These are phyloP conservation scores for Trematomus bernacchii DNA, from an alignment of 2,797 vertebrate species.

Conservation along the genomic window DNA sequence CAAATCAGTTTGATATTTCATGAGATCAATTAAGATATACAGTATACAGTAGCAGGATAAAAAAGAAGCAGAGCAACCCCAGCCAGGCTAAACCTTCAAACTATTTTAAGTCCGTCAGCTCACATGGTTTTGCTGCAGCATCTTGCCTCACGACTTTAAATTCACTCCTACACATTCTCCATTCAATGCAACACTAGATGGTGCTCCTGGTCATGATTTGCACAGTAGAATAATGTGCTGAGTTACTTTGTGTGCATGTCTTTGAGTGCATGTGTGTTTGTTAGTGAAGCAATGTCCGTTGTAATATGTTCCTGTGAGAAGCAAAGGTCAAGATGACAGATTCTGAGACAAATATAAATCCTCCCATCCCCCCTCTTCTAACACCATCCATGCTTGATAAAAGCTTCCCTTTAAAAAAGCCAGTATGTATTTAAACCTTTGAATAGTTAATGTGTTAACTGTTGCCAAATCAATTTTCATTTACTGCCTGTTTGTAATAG, in stretches of 20 bases:
- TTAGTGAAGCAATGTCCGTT: slow-evolving; percentile 52
- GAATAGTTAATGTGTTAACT: slow-evolving; percentile 38
- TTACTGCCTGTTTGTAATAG: slow-evolving; percentile 24
- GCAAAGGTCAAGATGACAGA: slow-evolving; percentile 69
- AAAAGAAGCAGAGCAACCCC: neutral
- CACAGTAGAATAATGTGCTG: neutral
- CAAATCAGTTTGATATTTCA: neutral
- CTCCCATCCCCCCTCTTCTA: neutral
- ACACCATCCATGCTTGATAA: slow-evolving; percentile 29
- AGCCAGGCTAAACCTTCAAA: neutral
- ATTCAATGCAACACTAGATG: slow-evolving; percentile 45
- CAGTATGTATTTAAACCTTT: slow-evolving; percentile 46
- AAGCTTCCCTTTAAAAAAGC: slow-evolving; percentile 47
- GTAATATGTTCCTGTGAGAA: slow-evolving; percentile 60
- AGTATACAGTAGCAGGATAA: neutral
- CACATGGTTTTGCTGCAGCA: slow-evolving; percentile 29
- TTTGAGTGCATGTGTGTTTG: slow-evolving; percentile 29
- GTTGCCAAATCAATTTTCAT: slow-evolving; percentile 40
- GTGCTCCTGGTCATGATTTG: slow-evolving; percentile 23
- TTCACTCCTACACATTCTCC: neutral
- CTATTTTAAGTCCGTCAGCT: neutral
- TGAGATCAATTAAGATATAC: neutral
- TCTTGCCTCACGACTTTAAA: neutral
- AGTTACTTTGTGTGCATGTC: neutral
- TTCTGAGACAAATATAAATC: slow-evolving; percentile 18